Evolutionary conservation across 2,888 invertebrate species (phyloP), one percentile per base, ranked within the genome.

Genomic region (Parasteatoda lunata): DNA sequence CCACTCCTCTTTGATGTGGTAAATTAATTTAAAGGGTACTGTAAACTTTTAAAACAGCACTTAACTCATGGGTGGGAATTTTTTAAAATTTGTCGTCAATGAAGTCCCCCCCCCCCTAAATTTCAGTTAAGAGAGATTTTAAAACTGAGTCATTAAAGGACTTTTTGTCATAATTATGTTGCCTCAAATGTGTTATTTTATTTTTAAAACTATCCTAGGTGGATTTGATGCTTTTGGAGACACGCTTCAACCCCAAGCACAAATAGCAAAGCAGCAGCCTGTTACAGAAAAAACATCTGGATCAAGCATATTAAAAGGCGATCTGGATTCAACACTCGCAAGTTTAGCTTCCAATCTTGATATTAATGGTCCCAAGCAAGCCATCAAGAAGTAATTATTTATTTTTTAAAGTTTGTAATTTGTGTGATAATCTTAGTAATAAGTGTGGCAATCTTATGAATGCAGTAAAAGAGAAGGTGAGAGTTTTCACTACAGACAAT

Each of bases 261-360:
- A 77, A 78, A 11, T 54, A 11, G 15, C 49, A 59, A 75, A 75
- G 49, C 30, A 30, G 30, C 30, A 30, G 2, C 15, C 77, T 64
- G 8, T 80, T 3, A 30, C 73, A 49, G 88, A 88, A 15, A 88
- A 88, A 71, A 13, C 72, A 11, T 48, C 52, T 48, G 66, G 76
- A n/a, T 82, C 82, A 13, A 87, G 81, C 45, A 79, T 98, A 90
- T 94, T 98, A 89, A 97, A 97, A 49, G 97, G 97, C 83, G 98
- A 98, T 93, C 93, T 98, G 92, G 98, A 98, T 92, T 96, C 97
- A 90, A 97, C 97, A 90, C 94, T 98, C 88, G 97, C 97, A 89
- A 96, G 96, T 89, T 93, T 98, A 90, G 98, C 98, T 88, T 97
- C 98, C 93, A 98, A 98, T 93, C 94, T 98, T 54, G 92, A 91